Conservation (phyloP, 1,140 invertebrate species). For the Tribolium castaneum region DNA sequence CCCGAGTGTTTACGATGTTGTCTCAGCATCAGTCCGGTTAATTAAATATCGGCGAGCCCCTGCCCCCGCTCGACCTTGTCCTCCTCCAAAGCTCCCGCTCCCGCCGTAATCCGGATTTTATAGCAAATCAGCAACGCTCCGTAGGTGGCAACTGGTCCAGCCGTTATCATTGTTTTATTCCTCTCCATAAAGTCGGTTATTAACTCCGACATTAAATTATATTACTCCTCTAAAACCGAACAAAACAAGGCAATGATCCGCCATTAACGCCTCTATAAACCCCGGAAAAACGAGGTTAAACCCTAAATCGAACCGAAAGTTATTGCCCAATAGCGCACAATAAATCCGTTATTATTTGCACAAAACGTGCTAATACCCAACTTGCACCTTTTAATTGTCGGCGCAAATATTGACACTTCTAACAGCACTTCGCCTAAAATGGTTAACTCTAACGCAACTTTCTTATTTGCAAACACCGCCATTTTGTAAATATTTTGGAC, state of each 20-base stretch:
- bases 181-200: constrained; percentile 8
- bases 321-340: constrained; percentile 24
- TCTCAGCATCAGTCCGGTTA: neutral
- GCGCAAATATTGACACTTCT: constrained; percentile 33
- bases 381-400: constrained; percentile 39
- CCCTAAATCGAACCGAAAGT: constrained; percentile 28
- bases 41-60: neutral
- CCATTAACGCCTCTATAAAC: constrained; percentile 16
- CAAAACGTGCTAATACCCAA: constrained; percentile 41
- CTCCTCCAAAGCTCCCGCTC: neutral
- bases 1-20: neutral
- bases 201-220: constrained; percentile 12
- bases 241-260: neutral
- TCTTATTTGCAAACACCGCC: constrained; percentile 35
- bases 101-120: constrained; percentile 6
- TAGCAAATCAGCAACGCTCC: constrained; percentile 5
- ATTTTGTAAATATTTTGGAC: constrained; percentile 40
- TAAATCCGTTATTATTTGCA: constrained; percentile 33
- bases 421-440: constrained; percentile 42
- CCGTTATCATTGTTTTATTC: constrained; percentile 31
- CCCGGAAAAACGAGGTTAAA: neutral
- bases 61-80: neutral
- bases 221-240: constrained; percentile 7
- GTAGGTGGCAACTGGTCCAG: constrained; percentile 12
- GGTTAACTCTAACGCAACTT: constrained; percentile 37